These are phyloP conservation scores for Eupristina koningsbergeri DNA, from an alignment of 1,140 invertebrate species.

Conservation along the genomic window DNA sequence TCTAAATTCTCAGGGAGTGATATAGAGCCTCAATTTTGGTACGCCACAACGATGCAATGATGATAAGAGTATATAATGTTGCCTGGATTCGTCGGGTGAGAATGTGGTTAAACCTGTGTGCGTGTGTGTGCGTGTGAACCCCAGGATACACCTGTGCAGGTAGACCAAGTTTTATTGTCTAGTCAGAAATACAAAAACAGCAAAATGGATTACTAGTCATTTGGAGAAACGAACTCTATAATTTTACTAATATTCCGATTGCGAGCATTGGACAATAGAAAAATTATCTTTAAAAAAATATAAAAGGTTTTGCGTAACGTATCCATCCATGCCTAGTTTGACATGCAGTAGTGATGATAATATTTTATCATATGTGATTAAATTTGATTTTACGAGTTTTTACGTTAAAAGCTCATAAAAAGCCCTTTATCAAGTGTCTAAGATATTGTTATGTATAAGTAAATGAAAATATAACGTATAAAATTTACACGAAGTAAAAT, in stretches of 20 bases:
- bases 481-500: too few relatives aligned
- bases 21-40: slow-evolving; percentile 15
- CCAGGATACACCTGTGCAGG: not conserved
- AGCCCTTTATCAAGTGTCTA: too few relatives aligned
- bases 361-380: too few relatives aligned
- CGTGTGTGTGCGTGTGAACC: not conserved
- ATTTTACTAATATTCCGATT: slow-evolving; percentile 13
- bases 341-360: too few relatives aligned
- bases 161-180: slow-evolving; percentile 33
- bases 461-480: too few relatives aligned
- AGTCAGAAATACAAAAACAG: slow-evolving; percentile 13
- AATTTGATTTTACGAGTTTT: too few relatives aligned
- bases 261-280: not conserved
- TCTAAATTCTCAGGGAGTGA: slow-evolving; percentile 11
- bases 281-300: not conserved
- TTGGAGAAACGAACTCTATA: not conserved
- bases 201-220: not conserved
- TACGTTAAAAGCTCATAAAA: too few relatives aligned
- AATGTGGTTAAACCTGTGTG: not conserved
- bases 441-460: too few relatives aligned
- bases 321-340: too few relatives aligned
- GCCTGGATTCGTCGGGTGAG: not conserved
- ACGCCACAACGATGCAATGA: not conserved
- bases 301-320: not conserved
- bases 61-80: not conserved